These are phyloP conservation scores for Dufourea novaeangliae DNA, from an alignment of 1,140 invertebrate genomes.

Conservation along the genomic window DNA sequence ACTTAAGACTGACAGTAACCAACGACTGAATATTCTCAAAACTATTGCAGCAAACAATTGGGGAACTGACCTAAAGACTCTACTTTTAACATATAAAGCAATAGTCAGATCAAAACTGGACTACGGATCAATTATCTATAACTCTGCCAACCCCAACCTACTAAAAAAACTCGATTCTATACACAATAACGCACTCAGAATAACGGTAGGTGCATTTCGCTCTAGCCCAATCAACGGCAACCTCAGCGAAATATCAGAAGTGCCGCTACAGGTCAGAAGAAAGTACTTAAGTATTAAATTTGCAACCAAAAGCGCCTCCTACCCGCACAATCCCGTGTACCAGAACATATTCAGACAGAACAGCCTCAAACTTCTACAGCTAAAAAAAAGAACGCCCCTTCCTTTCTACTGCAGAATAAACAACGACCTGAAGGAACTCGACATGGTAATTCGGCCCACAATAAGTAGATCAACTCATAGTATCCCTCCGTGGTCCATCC, in stretches of 20 bases:
- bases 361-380: not conserved
- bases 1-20: not conserved
- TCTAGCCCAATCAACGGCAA: not conserved
- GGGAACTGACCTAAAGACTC: not conserved
- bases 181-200: not conserved
- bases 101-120: not conserved
- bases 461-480: not conserved
- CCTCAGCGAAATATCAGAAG: not conserved
- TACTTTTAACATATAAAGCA: not conserved
- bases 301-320: not conserved
- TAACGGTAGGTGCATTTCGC: not conserved
- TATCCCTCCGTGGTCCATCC: not conserved
- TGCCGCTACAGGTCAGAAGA: not conserved
- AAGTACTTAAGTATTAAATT: conserved; percentile 5
- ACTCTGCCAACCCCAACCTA: not conserved
- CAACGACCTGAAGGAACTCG: not conserved
- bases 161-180: not conserved
- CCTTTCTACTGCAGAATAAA: not conserved
- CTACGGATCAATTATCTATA: no score
- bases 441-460: not conserved
- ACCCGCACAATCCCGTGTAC: not conserved
- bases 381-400: not conserved
- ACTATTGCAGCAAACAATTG: not conserved
- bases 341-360: not conserved
- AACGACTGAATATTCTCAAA: not conserved